phyloP scores from a whole-genome alignment of 2,797 vertebrate species.

The Ctenopoma multispine region DNA sequence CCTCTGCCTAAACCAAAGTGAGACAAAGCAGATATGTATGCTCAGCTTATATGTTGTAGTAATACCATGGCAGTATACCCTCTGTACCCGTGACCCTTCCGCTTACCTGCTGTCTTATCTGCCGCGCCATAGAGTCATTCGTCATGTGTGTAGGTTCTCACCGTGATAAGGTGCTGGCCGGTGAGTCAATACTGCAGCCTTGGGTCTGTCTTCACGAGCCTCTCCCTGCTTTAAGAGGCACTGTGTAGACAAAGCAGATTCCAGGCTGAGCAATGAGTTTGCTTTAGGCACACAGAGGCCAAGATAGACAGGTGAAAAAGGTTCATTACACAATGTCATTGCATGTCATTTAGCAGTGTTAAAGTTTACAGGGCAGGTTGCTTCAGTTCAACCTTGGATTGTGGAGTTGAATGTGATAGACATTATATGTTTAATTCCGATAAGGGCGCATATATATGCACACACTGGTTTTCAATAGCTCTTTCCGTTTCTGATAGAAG shows the following conservation, averaged over 20 bases:
- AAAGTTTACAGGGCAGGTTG: constrained; percentile 46
- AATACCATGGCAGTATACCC: constrained; percentile 43
- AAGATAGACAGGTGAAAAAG: constrained; percentile 70
- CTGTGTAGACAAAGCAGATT: constrained; percentile 77
- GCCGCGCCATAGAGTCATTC: constrained; percentile 72
- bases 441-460: neutral
- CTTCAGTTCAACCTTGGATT: constrained; percentile 36
- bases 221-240: constrained; percentile 78
- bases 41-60: constrained; percentile 55
- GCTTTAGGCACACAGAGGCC: constrained; percentile 70
- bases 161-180: constrained; percentile 74
- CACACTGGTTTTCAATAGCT: neutral
- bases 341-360: constrained; percentile 44
- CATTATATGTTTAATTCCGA: constrained; percentile 7
- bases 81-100: constrained; percentile 72
- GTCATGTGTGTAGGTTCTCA: constrained; percentile 80
- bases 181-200: constrained; percentile 76
- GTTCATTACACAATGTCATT: constrained; percentile 66
- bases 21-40: constrained; percentile 71
- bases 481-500: neutral
- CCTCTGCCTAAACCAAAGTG: constrained; percentile 64
- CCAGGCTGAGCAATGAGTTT: constrained; percentile 79
- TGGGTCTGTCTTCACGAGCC: constrained; percentile 69
- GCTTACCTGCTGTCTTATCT: constrained; percentile 78
- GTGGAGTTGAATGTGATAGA: constrained; percentile 12